Evolutionary conservation across 2,113 vertebrate genomes (phyloP).

Genomic region (Lycocorax pyrrhopterus): DNA sequence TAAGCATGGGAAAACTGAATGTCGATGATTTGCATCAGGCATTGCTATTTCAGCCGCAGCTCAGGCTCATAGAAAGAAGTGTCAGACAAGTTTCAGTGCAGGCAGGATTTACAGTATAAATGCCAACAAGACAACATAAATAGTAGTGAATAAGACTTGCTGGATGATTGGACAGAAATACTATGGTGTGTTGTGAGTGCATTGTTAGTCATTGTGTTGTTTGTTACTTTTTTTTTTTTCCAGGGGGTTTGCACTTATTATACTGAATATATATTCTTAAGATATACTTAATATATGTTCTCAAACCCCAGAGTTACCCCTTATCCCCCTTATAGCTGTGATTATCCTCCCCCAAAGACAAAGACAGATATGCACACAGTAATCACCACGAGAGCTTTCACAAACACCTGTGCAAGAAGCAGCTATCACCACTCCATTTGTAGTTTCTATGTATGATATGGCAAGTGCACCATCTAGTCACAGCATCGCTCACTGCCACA

Average conservation of each 20-base stretch:
- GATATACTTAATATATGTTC: neutral
- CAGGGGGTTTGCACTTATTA: neutral
- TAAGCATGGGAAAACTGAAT: neutral
- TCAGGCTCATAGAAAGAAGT: neutral
- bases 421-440: neutral
- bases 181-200: neutral
- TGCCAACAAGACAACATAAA: neutral
- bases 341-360: neutral
- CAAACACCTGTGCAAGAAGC: neutral
- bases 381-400: neutral
- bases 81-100: neutral
- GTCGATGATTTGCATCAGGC: neutral
- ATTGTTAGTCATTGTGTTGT: neutral
- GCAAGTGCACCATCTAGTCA: conserved; percentile 56
- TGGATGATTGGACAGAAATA: neutral
- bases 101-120: neutral
- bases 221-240: neutral
- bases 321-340: neutral
- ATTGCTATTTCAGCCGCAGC: neutral
- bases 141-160: neutral
- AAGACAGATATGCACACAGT: neutral
- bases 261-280: neutral
- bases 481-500: neutral
- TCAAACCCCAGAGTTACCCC: neutral
- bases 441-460: neutral